Evolutionary conservation across 1,140 invertebrate genomes (phyloP).

Genomic region (Camponotus floridanus): DNA sequence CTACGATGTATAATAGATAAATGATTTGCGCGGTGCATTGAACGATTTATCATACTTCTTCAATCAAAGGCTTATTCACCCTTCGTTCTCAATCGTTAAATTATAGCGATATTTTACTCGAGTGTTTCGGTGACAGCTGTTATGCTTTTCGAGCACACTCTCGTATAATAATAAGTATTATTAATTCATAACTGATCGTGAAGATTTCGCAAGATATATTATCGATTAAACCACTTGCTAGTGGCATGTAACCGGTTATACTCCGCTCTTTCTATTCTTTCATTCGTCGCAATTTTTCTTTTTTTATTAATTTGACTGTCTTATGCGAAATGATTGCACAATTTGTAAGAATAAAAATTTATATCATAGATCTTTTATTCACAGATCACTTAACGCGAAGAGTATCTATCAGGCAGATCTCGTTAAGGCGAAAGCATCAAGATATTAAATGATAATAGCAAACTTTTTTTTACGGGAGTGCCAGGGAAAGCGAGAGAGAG

Average conservation of each 20-base stretch:
- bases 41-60: conserved; percentile 44
- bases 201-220: conserved; percentile 15
- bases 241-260: neutral
- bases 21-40: conserved; percentile 36
- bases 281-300: neutral
- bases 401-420: neutral
- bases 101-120: too few species aligned
- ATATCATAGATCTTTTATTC: neutral
- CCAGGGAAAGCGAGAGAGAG: neutral
- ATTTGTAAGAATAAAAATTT: neutral
- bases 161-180: neutral
- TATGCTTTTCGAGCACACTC: neutral
- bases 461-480: neutral
- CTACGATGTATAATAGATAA: conserved; percentile 40
- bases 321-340: neutral
- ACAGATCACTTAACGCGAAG: neutral
- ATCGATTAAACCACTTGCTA: neutral
- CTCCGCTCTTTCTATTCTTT: neutral
- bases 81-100: neutral
- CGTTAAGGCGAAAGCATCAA: neutral
- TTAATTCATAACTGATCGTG: neutral
- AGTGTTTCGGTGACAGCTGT: neutral
- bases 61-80: conserved; percentile 26
- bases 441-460: neutral
- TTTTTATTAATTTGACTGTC: neutral